A percentile compares a stretch with the other conserved stretches of the same genome.
phyloP scores from a whole-genome alignment of 2,888 invertebrate genomes.

The Brachyptera risi region DNA sequence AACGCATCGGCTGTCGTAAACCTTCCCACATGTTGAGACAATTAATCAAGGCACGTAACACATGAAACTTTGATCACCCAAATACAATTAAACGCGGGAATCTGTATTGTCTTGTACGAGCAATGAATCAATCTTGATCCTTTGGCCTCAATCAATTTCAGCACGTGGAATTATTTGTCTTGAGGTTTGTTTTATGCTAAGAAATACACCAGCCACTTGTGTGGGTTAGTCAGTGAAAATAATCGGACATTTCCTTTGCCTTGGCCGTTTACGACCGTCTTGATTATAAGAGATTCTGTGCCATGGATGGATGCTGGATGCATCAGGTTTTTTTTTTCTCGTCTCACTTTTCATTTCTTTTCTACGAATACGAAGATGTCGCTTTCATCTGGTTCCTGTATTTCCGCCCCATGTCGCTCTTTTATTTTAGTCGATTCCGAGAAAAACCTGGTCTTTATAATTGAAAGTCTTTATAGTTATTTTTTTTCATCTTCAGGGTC shows the following conservation, averaged over 20 bases:
- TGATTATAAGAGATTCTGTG: no score
- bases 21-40: slow-evolving; percentile 14
- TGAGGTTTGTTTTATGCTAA: neutral
- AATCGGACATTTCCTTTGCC: slow-evolving; percentile 6
- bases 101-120: no score
- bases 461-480: neutral
- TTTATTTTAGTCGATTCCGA: neutral
- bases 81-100: neutral
- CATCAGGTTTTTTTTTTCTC: no score
- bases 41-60: neutral
- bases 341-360: no score
- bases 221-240: slow-evolving; percentile 1
- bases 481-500: neutral
- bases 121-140: neutral
- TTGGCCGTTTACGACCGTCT: neutral
- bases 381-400: neutral
- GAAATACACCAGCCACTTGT: neutral
- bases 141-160: neutral
- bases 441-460: neutral
- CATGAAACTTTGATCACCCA: slow-evolving; percentile 9
- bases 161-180: slow-evolving; percentile 12
- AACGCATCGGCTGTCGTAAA: no score
- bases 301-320: no score
- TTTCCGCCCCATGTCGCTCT: neutral
- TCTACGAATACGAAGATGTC: neutral